Evolutionary conservation across 2,113 vertebrate genomes (phyloP).

Genomic region (Fregetta grallaria): DNA sequence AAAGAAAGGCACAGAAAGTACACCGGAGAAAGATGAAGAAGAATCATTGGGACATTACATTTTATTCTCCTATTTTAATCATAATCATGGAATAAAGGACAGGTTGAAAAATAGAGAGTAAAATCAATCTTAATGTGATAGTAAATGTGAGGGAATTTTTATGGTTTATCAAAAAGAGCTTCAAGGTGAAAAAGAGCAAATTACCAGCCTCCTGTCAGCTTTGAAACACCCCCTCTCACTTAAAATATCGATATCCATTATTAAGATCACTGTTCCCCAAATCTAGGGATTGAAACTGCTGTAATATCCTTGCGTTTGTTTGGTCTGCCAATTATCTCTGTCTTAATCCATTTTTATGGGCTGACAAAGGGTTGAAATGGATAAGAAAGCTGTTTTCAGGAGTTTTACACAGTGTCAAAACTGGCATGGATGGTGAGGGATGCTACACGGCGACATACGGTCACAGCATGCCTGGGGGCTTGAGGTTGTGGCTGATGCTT

Average conservation of each 20-base stretch:
- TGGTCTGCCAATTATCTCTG: neutral
- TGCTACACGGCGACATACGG: fast-evolving
- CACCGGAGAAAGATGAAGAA: neutral
- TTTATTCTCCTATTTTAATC: neutral
- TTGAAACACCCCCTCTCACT: neutral
- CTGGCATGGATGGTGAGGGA: neutral
- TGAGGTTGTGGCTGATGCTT: neutral
- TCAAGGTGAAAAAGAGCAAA: neutral
- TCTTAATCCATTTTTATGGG: neutral
- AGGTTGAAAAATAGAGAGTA: neutral
- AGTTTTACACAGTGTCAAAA: neutral
- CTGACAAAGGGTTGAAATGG: neutral
- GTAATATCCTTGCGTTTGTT: neutral
- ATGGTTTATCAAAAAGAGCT: neutral
- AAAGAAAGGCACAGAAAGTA: neutral
- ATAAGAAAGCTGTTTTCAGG: neutral
- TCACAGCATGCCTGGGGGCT: neutral
- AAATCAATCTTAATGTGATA: neutral
- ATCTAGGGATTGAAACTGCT: neutral
- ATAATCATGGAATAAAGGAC: neutral
- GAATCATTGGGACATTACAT: neutral
- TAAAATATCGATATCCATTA: neutral
- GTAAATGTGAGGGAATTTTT: neutral
- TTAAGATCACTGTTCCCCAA: neutral
- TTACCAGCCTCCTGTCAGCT: neutral